These are phyloP conservation scores for Zonitis immaculata DNA, from an alignment of 2,888 invertebrate genomes.

Conservation along the genomic window DNA sequence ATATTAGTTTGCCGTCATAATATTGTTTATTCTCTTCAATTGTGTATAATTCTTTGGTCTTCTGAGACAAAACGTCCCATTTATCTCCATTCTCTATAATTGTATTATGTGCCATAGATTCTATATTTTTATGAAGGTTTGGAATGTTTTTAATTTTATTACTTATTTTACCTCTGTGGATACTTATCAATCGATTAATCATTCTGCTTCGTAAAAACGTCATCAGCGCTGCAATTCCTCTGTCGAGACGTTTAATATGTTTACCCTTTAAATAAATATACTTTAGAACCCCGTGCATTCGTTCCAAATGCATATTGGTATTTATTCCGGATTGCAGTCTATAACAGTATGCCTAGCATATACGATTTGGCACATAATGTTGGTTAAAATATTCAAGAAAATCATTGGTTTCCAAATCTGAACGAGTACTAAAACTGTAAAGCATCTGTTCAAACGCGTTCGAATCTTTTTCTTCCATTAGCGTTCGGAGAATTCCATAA, in stretches of 20 bases:
- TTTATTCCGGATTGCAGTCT: constrained; percentile 21
- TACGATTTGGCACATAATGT: neutral
- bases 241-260: constrained; percentile 23
- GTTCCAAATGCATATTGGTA: constrained; percentile 26
- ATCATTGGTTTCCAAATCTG: too few relatives aligned
- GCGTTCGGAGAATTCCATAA: too few relatives aligned
- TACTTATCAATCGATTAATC: constrained; percentile 16
- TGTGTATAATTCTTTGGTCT: neutral
- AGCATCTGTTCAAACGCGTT: too few relatives aligned
- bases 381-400: neutral
- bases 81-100: too few relatives aligned
- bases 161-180: neutral
- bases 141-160: too few relatives aligned
- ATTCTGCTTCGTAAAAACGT: constrained; percentile 17
- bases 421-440: too few relatives aligned
- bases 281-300: constrained; percentile 22
- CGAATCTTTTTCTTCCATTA: too few relatives aligned
- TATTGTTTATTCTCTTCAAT: neutral
- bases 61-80: neutral
- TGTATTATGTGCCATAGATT: too few relatives aligned
- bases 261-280: constrained; percentile 23
- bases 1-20: constrained; percentile 5
- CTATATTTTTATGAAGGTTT: too few relatives aligned
- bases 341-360: constrained; percentile 22
- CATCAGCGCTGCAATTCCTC: constrained; percentile 16